A percentile compares a stretch with the other conserved stretches of the same genome.
Conservation (phyloP, 2,888 invertebrate genomes). For the Drosophila seclusa region DNA sequence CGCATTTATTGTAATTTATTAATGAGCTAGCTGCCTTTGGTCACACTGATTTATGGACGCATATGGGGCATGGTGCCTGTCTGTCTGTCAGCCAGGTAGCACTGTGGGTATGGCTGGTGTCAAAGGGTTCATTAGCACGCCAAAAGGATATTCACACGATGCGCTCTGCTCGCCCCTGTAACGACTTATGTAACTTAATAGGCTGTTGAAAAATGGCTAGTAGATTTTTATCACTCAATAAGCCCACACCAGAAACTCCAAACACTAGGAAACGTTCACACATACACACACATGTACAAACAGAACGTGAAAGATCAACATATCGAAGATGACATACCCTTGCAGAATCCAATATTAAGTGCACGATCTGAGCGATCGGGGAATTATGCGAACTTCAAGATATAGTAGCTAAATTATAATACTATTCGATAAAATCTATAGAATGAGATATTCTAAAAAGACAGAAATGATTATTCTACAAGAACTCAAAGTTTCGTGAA, state of each 20-base stretch:
- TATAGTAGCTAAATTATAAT: not conserved
- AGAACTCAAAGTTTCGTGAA: not conserved
- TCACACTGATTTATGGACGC: conserved; percentile 66
- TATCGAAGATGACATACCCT: not conserved
- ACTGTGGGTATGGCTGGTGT: conserved; percentile 36
- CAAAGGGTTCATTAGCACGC: conserved; percentile 76
- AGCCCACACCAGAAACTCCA: conserved; percentile 24
- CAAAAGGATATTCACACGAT: conserved; percentile 75
- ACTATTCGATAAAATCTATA: not conserved
- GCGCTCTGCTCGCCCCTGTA: conserved; percentile 32
- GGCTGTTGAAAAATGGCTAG: conserved; percentile 72
- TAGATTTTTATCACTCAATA: conserved; percentile 70
- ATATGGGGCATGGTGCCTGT: conserved; percentile 62
- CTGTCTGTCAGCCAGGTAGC: conserved; percentile 44
- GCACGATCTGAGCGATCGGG: too few species aligned
- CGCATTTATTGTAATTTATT: conserved; percentile 66
- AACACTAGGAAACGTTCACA: conserved; percentile 3
- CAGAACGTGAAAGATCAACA: not conserved
- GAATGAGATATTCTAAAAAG: not conserved
- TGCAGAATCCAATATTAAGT: not conserved
- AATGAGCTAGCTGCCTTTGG: conserved; percentile 58
- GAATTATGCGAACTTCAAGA: not conserved
- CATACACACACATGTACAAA: conserved; percentile 23
- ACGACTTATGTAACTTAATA: conserved; percentile 76
- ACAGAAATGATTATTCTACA: not conserved